Conservation (phyloP, 2,888 invertebrate genomes). For the Argyresthia albistria region DNA sequence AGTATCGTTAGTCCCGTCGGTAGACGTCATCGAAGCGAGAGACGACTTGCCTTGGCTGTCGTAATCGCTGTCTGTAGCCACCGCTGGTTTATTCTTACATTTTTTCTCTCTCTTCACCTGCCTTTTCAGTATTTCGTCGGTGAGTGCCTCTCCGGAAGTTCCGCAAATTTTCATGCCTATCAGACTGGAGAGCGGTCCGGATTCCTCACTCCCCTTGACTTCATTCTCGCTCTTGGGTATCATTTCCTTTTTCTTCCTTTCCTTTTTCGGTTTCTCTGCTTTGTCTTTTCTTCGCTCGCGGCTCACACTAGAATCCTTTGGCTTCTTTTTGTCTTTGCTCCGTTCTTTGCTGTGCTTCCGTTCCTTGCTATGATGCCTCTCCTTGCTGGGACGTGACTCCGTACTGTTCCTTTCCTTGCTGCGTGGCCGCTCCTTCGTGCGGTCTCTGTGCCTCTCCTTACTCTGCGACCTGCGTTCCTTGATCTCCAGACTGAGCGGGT, state of each 20-base stretch:
- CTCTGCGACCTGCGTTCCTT: conserved; percentile 13
- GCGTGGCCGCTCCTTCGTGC: conserved; percentile 12
- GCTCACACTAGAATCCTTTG: conserved; percentile 9
- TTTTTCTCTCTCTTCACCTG: conserved; percentile 5
- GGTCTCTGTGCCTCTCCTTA: conserved; percentile 13
- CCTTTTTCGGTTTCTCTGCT: conserved; percentile 18
- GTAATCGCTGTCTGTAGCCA: conserved; percentile 28
- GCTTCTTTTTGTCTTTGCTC: conserved; percentile 15
- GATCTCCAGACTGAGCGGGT: conserved; percentile 39
- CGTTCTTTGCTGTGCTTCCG: conserved; percentile 34
- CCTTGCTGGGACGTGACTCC: conserved; percentile 12
- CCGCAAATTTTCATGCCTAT: conserved; percentile 40
- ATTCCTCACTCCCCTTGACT: conserved; percentile 2
- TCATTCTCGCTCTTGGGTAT: conserved; percentile 14
- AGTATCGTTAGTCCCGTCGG: conserved; percentile 24
- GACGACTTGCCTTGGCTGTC: conserved; percentile 43
- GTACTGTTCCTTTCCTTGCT: conserved; percentile 19
- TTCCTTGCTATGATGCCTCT: background rate
- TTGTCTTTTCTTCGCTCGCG: conserved; percentile 16
- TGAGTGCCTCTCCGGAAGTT: background rate
- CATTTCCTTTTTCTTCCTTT: conserved; percentile 14
- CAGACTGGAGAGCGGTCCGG: conserved; percentile 29
- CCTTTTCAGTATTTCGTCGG: conserved; percentile 10
- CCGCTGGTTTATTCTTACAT: conserved; percentile 11
- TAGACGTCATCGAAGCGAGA: conserved; percentile 21